Conservation (phyloP, 2,888 invertebrate species). For the Drosophila villosipedis region DNA sequence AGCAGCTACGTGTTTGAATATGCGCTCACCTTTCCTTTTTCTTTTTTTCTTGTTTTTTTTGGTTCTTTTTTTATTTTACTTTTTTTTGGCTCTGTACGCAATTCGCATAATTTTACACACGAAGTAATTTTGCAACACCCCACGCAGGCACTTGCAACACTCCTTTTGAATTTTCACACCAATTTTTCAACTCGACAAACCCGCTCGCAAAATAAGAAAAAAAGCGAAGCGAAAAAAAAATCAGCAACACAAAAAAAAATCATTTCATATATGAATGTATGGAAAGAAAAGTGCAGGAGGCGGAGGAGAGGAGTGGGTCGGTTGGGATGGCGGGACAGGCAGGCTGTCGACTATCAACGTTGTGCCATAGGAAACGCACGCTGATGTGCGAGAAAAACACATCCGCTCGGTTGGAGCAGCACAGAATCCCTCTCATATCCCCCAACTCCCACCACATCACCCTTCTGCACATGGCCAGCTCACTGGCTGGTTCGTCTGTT, state of each 20-base stretch:
- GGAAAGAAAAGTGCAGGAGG: constrained; percentile 23
- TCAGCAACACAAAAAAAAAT: constrained; percentile 61
- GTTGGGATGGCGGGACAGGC: not conserved
- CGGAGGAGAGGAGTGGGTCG: not conserved
- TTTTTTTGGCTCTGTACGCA: constrained; percentile 64
- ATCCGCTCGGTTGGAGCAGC: constrained; percentile 62
- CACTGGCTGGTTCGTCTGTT: constrained; percentile 71
- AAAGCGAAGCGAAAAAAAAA: constrained; percentile 31
- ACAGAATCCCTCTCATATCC: constrained; percentile 26
- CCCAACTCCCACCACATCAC: not conserved
- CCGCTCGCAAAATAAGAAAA: constrained; percentile 54
- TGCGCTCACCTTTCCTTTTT: constrained; percentile 71
- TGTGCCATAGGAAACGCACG: constrained; percentile 78
- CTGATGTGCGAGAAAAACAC: constrained; percentile 81
- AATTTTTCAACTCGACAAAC: constrained; percentile 83
- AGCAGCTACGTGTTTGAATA: constrained; percentile 73
- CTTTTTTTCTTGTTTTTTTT: constrained; percentile 26
- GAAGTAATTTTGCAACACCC: constrained; percentile 81
- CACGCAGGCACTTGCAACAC: constrained; percentile 73
- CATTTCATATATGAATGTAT: constrained; percentile 44
- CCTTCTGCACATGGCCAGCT: constrained; percentile 15
- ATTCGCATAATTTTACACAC: constrained; percentile 82
- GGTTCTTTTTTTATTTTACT: constrained; percentile 23
- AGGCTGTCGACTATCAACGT: constrained; percentile 67
- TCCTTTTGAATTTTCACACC: constrained; percentile 84